Base-by-base conservation (phyloP, 2,888 invertebrate species). In the Tuberolachnus salignus region DNA sequence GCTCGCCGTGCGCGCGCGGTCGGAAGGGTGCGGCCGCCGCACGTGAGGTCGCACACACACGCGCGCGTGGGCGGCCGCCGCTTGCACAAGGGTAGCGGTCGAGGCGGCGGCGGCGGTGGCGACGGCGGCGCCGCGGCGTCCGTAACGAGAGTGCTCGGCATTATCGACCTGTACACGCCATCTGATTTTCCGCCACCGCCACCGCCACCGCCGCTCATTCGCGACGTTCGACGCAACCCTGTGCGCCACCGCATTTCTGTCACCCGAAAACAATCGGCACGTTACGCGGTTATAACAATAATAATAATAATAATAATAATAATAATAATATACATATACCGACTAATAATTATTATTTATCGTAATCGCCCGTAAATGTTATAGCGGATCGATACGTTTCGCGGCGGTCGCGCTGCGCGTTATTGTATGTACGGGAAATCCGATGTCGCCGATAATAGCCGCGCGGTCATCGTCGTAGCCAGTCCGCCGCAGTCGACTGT, bases 181-280 rank as follows among this genome's bases (percentile, higher is more conserved):
- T 84, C 84, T 84, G 83, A 83, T 82, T 82, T 83, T 83, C 83
- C 83, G 83, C 83, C 84, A 84, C 84, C 84, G 84, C 84, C 84
- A 83, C 84, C 84, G 84, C 84, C 82, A 83, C 84, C 83, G 84
- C 84, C 84, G 82, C 82, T 80, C 74, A 64, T 80, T 63, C 59
- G 81, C 51, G 51, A 19, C 34, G 51, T 53, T 53, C 19, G 34
- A 16, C 13, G 13, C 51, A 34, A 66, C 19, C 51, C 19, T 3
- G 49, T 51, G 49, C 26, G n/a, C 26, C n/a, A 46, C 51, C 51
- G 51, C 3, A 34, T 6, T 6, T 34, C 34, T 6, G 6, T 34
- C 34, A 34, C 34, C 3, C 34, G 34, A 34, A 34, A 34, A 34
- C 34, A 6, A 34, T 34, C 34, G 34, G 34, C 34, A 6, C 34